Evolutionary conservation across 53 echinoderm and acorn worm species (phyloP), one percentile per base, ranked within the genome.

Genomic region (Patiria pectinifera): DNA sequence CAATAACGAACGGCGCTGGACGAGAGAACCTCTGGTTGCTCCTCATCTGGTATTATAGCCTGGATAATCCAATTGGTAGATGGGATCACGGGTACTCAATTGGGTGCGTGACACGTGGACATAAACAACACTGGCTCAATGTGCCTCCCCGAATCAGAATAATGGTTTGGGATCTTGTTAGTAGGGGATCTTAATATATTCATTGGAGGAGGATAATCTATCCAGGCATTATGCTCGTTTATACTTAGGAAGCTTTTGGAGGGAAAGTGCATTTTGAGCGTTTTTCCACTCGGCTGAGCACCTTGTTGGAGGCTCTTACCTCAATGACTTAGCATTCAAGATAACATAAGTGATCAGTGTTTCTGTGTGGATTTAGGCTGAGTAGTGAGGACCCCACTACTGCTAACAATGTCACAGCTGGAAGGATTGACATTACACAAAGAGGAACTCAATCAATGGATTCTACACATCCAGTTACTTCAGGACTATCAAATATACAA

Each of bases 1-100:
- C 82, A 18, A 74, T n/a, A 74, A 24, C 74, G 24, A 10, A 24
- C 74, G 45, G 79, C 44, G 79, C 35, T 62, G 21, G 72, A 72
- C 11, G 81, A 44, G 74, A 5, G 21, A 80, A 71, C 10, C 24
- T 80, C 81, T 60, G 90, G 48, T 59, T 80, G 19, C 80, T 80
- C 61, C 77, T 89, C 90, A 90, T 90, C 90, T 63, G 90, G 90
- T 90, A 90, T 90, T 90, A 90, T 80, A 62, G 90, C 21, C 80
- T 9, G 47, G 23, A 48, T 90, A 90, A 90, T 90, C 90, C 90
- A 90, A 90, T 90, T 90, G 90, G 60, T 81, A 60, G 46, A 24
- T 80, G 25, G 90, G 81, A 90, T 90, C 90, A 90, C 90, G 60
- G 69, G 69, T 81, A 90, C 62, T 80, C 90, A 80, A 90, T 81